phyloP scores from a whole-genome alignment of 1,140 invertebrate species.

The Cydia amplana region DNA sequence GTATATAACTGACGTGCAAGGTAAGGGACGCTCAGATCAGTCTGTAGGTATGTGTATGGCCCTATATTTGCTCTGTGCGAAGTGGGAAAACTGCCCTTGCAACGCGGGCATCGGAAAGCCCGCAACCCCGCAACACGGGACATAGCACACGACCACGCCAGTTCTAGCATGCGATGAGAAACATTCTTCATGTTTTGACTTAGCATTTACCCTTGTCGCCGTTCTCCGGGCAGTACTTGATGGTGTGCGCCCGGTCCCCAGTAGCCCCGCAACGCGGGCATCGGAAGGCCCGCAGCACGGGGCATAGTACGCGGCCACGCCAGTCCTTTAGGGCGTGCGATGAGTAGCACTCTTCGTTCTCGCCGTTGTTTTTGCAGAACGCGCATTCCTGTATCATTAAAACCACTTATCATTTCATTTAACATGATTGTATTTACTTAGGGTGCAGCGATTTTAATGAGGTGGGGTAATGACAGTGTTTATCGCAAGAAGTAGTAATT shows the following conservation, averaged over 20 bases:
- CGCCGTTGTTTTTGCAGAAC: slow-evolving; percentile 89
- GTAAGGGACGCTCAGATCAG: no score
- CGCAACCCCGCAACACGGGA: slow-evolving; percentile 82
- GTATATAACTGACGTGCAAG: no score
- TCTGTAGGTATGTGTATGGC: no score
- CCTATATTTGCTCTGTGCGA: no score
- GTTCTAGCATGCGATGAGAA: slow-evolving; percentile 83
- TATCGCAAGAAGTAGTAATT: no score
- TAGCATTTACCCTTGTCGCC: slow-evolving; percentile 48
- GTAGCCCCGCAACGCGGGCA: slow-evolving; percentile 86
- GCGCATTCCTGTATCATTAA: slow-evolving; percentile 79
- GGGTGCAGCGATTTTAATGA: no score
- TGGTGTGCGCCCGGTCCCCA: slow-evolving; percentile 87
- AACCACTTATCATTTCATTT: not conserved
- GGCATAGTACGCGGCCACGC: slow-evolving; percentile 83
- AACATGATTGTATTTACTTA: no score
- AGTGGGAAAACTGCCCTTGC: slow-evolving; percentile 49
- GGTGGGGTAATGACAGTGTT: no score
- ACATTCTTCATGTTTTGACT: no score
- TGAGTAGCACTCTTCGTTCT: slow-evolving; percentile 82
- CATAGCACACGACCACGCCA: no score
- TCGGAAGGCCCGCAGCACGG: slow-evolving; percentile 84
- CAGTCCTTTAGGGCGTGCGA: slow-evolving; percentile 85
- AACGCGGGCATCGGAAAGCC: slow-evolving; percentile 86
- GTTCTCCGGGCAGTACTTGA: slow-evolving; percentile 85